A percentile compares a stretch with the other conserved stretches of the same genome.
These are phyloP conservation scores for Oplegnathus fasciatus DNA, from an alignment of 2,113 vertebrate genomes.

Conservation along the genomic window DNA sequence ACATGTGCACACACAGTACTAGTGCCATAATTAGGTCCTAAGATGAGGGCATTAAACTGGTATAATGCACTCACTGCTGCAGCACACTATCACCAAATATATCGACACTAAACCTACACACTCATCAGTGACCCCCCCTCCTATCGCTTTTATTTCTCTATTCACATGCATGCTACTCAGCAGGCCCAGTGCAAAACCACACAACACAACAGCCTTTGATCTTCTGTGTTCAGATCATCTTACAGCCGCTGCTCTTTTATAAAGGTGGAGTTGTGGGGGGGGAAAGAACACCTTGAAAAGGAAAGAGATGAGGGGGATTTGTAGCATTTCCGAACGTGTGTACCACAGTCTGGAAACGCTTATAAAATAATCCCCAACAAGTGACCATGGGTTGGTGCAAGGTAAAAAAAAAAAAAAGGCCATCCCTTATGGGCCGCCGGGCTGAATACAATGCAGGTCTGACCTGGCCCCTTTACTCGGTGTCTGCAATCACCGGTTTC, in stretches of 20 bases:
- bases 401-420: conserved; percentile 3
- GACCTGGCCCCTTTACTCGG: conserved; percentile 68
- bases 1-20: conserved; percentile 51
- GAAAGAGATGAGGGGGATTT: conserved; percentile 14
- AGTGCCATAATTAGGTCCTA: conserved; percentile 80
- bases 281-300: conserved; percentile 38
- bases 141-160: conserved; percentile 64
- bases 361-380: conserved; percentile 52
- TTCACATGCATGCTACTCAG: conserved; percentile 39
- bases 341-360: conserved; percentile 29
- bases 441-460: conserved; percentile 45
- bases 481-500: conserved; percentile 66
- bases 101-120: conserved; percentile 57
- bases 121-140: conserved; percentile 61
- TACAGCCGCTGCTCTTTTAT: conserved; percentile 48
- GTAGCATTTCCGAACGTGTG: conserved; percentile 19
- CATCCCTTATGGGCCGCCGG: background rate
- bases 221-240: conserved; percentile 68
- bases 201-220: conserved; percentile 75
- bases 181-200: conserved; percentile 51
- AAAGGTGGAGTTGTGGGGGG: background rate
- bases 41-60: conserved; percentile 82
- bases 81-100: conserved; percentile 63
- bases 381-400: conserved; percentile 3
- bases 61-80: conserved; percentile 77